Evolutionary conservation across 2,797 vertebrate genomes (phyloP).

Genomic region (Trachops cirrhosus): DNA sequence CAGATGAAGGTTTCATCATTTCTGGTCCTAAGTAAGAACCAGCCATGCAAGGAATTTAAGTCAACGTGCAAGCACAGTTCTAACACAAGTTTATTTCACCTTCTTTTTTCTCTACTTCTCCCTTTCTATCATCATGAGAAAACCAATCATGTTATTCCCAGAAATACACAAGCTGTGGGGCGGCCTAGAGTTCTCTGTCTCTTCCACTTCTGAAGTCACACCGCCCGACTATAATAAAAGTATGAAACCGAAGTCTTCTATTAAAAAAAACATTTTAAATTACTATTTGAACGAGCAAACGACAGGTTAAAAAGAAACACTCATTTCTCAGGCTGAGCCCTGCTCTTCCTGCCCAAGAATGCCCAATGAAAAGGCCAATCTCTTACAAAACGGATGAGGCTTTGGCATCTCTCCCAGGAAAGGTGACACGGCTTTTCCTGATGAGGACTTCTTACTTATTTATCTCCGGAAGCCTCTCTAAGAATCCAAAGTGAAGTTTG

Average conservation of each 20-base stretch:
- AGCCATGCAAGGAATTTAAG: conserved; percentile 43
- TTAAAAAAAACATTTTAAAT: background rate
- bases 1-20: conserved; percentile 26
- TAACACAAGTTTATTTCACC: conserved; percentile 6
- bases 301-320: background rate
- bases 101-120: background rate
- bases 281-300: background rate
- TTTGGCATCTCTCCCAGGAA: background rate
- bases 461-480: background rate
- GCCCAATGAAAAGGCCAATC: background rate
- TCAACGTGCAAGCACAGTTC: conserved; percentile 29
- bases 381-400: background rate
- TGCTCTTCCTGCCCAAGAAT: background rate
- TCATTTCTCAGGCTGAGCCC: background rate
- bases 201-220: background rate
- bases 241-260: background rate
- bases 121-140: conserved; percentile 23
- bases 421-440: background rate
- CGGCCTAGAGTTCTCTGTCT: background rate
- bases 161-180: background rate
- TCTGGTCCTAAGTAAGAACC: conserved; percentile 37
- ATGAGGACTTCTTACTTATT: background rate
- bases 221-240: background rate
- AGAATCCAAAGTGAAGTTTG: background rate
- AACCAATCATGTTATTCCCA: background rate